phyloP scores from a whole-genome alignment of 2,888 invertebrate species.

The Malacosoma neustria region DNA sequence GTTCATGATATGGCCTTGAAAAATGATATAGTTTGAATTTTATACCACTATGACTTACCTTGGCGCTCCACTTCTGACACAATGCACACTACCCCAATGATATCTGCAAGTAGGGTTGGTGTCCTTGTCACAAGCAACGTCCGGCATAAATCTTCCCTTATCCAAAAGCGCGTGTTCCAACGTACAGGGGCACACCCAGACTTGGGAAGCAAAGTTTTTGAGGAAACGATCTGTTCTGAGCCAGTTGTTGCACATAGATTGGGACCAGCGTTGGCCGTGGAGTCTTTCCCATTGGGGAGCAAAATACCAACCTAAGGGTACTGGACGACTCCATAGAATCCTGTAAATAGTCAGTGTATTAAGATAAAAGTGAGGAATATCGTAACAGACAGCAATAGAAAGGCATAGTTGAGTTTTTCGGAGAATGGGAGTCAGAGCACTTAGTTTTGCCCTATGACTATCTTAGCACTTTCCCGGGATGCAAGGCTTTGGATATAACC shows the following conservation, averaged over 20 bases:
- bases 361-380: too few species aligned
- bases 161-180: constrained; percentile 92
- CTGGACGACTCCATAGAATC: constrained; percentile 92
- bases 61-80: constrained; percentile 92
- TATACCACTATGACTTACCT: too few species aligned
- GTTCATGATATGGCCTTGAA: too few species aligned
- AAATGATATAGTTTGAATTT: too few species aligned
- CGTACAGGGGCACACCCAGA: constrained; percentile 93
- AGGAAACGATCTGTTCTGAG: constrained; percentile 85
- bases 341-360: too few species aligned
- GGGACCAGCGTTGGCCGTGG: constrained; percentile 88
- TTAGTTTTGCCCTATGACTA: too few species aligned
- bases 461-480: too few species aligned
- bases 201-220: constrained; percentile 89
- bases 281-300: constrained; percentile 89
- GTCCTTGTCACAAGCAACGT: constrained; percentile 92
- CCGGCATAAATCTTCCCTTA: constrained; percentile 94
- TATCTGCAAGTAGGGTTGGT: constrained; percentile 91
- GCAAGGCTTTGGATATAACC: too few species aligned
- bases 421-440: too few species aligned
- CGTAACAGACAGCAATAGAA: too few species aligned
- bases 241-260: constrained; percentile 92
- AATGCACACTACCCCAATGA: constrained; percentile 93
- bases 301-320: constrained; percentile 96
- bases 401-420: too few species aligned